Evolutionary conservation across 1,140 invertebrate genomes (phyloP).

Genomic region (Diachasmimorpha longicaudata): DNA sequence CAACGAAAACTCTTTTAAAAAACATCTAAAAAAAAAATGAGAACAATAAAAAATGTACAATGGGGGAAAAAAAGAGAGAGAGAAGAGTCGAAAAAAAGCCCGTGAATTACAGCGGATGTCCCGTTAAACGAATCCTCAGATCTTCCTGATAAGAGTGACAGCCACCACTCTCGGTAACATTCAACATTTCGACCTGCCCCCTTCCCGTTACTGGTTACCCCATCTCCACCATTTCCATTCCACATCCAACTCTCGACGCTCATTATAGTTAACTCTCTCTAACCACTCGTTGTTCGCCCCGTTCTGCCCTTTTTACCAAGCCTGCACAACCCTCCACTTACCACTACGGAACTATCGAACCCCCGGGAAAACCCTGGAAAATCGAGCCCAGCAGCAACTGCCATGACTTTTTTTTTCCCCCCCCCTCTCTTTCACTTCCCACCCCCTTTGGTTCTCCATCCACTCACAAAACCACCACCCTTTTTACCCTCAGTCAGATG

Average conservation of each 20-base stretch:
- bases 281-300: conserved; percentile 17
- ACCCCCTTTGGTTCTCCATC: not conserved
- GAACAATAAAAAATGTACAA: no score
- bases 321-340: conserved; percentile 21
- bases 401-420: not conserved
- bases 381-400: conserved; percentile 45
- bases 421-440: no score
- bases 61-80: not conserved
- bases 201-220: conserved; percentile 2
- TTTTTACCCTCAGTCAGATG: conserved; percentile 11
- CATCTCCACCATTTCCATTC: conserved; percentile 24
- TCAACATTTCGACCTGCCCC: not conserved
- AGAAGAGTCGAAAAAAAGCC: not conserved
- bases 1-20: no score
- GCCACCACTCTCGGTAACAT: not conserved
- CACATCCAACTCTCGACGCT: conserved; percentile 10
- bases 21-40: no score
- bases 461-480: not conserved
- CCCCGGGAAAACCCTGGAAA: conserved; percentile 61
- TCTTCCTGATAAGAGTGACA: not conserved
- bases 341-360: conserved; percentile 36
- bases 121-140: not conserved
- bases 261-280: conserved; percentile 23
- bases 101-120: not conserved
- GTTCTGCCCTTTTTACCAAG: conserved; percentile 37